Conservation (phyloP, 2,888 invertebrate species). For the Caradrina kadenii region DNA sequence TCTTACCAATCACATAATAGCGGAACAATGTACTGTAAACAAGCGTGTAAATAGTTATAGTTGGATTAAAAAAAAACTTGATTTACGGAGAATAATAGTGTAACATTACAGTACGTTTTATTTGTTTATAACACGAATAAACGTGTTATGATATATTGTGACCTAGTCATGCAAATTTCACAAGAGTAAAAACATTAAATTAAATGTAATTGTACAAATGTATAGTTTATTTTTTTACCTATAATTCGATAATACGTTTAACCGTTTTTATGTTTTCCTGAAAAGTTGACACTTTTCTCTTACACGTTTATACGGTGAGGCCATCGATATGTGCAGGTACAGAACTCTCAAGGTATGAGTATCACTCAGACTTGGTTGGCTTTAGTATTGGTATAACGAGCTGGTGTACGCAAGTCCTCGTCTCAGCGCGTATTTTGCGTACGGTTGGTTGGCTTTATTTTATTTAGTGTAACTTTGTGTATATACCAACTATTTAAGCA, state of each 20-base stretch:
- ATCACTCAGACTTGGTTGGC: too few species aligned
- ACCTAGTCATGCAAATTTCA: background rate
- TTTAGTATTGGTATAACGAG: too few species aligned
- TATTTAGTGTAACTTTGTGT: too few species aligned
- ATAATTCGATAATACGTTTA: background rate
- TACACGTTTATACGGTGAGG: background rate
- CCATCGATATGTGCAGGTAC: too few species aligned
- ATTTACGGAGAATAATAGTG: background rate
- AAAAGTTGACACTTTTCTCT: background rate
- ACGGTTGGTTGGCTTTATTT: too few species aligned
- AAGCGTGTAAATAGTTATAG: too few species aligned
- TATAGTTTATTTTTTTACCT: background rate
- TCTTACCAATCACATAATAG: background rate
- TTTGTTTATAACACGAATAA: background rate
- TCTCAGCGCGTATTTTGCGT: too few species aligned
- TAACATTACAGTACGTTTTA: background rate
- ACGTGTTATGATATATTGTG: background rate
- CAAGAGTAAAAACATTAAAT: too few species aligned
- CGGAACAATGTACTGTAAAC: background rate
- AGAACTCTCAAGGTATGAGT: too few species aligned
- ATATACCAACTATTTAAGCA: too few species aligned
- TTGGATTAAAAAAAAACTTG: background rate
- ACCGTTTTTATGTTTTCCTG: background rate
- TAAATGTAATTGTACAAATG: background rate
- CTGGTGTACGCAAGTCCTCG: too few species aligned